Evolutionary conservation across 1,140 invertebrate genomes (phyloP), one percentile per base, ranked within the genome.

Genomic region (Nasonia giraulti): DNA sequence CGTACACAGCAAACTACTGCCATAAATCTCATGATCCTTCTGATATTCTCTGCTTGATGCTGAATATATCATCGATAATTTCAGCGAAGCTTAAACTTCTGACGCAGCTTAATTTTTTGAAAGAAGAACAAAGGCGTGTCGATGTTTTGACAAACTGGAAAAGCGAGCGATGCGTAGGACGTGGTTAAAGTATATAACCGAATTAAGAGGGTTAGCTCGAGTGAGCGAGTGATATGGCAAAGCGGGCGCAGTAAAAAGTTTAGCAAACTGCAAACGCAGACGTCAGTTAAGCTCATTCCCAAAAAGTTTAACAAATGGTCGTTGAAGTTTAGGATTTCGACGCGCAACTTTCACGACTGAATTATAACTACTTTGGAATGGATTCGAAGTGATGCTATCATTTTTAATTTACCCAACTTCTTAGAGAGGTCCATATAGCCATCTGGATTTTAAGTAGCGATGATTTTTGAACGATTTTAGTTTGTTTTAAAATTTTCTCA

Each of bases 301-400:
- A 81, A 81, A 81, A 81, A 71, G 66, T 81, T 81, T 33, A 81
- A 81, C 68, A 73, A 40, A 31, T 73, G 23, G 8, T 40, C 20
- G 66, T 50, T 27, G 73, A 81, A 81, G 79, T 81, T 81, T 50
- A 73, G 79, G 12, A 50, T 71, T 40, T 27, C 40, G 44, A 12
- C 1, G 68, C 12, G 71, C 2, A 81, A 73, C 79, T 81, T 81
- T 40, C 47, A n/a, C 14, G 23, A 73, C 40, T 47, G 68, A 80
- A 69, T 80, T 33, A 27, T 11, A 66, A 81, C 66, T 71, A 73
- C 66, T 73, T 71, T 55, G 79, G 5, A 81, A 81, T 81, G 68
- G 4, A 4, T 50, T 62, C 71, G n/a, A 81, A 81, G 47, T 50
- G 68, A 73, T 73, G 62, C 62, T 31, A 68, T 80, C 31, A 40